Percentiles rank a stretch among this genome's conserved stretches.
Conservation (phyloP, 2,113 vertebrate species). For the Malurus melanocephalus region DNA sequence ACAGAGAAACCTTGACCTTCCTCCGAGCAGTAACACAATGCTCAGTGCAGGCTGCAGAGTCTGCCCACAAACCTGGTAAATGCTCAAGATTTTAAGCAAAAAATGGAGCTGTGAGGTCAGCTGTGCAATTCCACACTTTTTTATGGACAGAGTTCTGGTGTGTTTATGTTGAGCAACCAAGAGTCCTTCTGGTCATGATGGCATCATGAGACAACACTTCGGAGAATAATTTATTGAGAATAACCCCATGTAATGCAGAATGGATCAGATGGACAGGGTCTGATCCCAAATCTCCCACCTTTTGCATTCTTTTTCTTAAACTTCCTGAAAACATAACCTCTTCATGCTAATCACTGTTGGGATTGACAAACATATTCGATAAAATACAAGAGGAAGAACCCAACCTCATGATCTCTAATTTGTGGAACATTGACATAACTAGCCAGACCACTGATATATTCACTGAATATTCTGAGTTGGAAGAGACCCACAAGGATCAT, state of each 20-base stretch:
- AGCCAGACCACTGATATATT: not conserved
- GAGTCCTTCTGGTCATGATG: not conserved
- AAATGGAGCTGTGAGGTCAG: not conserved
- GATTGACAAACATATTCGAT: not conserved
- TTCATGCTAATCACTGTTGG: not conserved
- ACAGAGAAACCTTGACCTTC: not conserved
- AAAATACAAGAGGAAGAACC: not conserved
- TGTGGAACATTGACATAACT: not conserved
- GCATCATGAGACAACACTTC: not conserved
- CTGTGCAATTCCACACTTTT: not conserved
- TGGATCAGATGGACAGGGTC: not conserved
- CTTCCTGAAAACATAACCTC: not conserved
- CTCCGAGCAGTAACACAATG: not conserved
- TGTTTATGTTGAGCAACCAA: not conserved
- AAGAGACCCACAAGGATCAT: not conserved
- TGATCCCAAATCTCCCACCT: not conserved
- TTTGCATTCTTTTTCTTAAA: not conserved
- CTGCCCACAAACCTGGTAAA: not conserved
- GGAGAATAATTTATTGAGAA: not conserved
- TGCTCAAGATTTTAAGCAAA: not conserved
- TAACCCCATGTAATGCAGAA: not conserved
- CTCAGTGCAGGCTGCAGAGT: not conserved
- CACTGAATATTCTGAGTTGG: not conserved
- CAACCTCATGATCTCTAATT: not conserved
- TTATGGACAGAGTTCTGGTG: not conserved